Percentiles rank a stretch among this genome's conserved stretches.
Evolutionary conservation across 1,140 invertebrate genomes (phyloP).

Genomic region (Bombus superbus): DNA sequence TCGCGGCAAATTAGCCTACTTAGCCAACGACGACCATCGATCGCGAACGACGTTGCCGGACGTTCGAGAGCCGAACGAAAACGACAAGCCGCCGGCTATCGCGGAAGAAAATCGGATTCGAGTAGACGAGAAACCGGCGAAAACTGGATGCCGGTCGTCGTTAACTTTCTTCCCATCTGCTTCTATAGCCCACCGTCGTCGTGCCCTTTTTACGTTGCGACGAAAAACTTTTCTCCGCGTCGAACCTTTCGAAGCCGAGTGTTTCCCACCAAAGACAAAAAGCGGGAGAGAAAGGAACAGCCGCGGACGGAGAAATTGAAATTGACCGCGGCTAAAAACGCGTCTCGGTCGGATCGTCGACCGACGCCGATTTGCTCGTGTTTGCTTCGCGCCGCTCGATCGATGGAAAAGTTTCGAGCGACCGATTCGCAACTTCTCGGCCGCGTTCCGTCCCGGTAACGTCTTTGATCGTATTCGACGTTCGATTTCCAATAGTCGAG

Average conservation of each 20-base stretch:
- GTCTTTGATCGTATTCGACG: neutral
- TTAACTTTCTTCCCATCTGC: slow-evolving; percentile 27
- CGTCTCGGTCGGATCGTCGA: no score
- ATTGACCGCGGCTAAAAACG: neutral
- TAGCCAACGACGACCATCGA: neutral
- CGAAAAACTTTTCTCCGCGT: neutral
- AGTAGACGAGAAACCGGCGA: slow-evolving; percentile 30
- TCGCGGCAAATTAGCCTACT: neutral
- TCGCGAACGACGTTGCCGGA: neutral
- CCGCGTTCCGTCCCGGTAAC: neutral
- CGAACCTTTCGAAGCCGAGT: neutral
- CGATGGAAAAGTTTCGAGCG: neutral
- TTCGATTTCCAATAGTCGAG: neutral
- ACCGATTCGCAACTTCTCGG: neutral
- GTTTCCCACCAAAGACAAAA: neutral
- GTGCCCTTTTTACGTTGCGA: slow-evolving; percentile 19
- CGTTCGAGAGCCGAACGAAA: neutral
- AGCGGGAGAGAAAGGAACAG: neutral
- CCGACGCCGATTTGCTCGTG: neutral
- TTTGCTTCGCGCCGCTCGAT: neutral
- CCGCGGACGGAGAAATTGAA: neutral
- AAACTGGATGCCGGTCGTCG: slow-evolving; percentile 24
- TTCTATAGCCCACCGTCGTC: neutral
- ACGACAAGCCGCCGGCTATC: neutral
- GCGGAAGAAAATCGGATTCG: slow-evolving; percentile 5